These are phyloP conservation scores for Neopipo cinnamomea DNA, from an alignment of 2,113 vertebrate genomes.

Conservation along the genomic window DNA sequence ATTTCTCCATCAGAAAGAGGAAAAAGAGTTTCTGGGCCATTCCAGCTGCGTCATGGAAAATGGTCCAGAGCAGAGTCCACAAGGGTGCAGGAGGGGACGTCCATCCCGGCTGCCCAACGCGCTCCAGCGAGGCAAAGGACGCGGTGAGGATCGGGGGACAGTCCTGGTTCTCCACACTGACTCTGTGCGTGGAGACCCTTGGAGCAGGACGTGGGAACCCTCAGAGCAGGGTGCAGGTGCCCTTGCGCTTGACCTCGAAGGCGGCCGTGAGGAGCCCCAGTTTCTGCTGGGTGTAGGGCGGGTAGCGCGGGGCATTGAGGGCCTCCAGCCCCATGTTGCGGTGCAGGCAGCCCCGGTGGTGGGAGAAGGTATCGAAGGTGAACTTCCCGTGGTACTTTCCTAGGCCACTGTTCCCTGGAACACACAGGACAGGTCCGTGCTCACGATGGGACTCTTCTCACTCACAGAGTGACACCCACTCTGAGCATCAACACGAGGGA, in stretches of 20 bases:
- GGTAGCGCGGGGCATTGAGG: constrained; percentile 83
- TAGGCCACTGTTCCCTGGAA: constrained; percentile 82
- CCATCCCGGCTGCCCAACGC: fast-evolving
- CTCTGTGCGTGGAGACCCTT: background rate
- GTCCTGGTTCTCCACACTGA: background rate
- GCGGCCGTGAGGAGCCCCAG: constrained; percentile 72
- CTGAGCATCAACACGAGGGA: background rate
- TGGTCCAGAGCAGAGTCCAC: fast-evolving
- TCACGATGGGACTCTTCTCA: fast-evolving
- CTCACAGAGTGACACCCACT: background rate
- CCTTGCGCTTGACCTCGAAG: constrained; percentile 42
- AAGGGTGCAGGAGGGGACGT: background rate
- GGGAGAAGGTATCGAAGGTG: constrained; percentile 86
- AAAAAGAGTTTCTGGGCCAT: background rate
- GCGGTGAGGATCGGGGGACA: background rate
- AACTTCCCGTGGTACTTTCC: constrained; percentile 88
- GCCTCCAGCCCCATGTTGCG: constrained; percentile 79
- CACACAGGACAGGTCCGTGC: background rate
- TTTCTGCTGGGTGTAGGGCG: constrained; percentile 77
- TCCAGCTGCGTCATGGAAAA: background rate
- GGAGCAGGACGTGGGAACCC: background rate
- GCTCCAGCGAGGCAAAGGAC: background rate
- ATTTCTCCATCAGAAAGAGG: background rate
- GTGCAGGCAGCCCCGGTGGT: constrained; percentile 79
- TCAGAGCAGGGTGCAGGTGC: constrained; percentile 67